A percentile compares a stretch with the other conserved stretches of the same genome.
Conservation (phyloP, 2,888 invertebrate genomes). For the Tromatobia lineatoria region DNA sequence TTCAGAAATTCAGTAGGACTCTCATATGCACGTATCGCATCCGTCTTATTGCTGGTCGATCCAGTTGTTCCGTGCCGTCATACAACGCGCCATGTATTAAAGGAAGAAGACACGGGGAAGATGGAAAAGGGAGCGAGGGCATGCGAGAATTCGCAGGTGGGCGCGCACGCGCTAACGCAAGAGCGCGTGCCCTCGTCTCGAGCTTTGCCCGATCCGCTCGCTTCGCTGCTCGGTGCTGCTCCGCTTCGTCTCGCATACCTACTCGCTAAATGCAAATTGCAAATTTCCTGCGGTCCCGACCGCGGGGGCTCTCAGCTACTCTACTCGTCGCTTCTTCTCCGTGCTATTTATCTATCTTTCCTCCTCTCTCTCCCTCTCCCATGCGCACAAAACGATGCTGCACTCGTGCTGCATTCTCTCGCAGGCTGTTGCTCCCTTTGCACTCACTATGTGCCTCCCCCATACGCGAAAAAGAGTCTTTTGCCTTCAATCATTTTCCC, state of each 20-base stretch:
- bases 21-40: background rate
- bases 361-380: constrained; percentile 41
- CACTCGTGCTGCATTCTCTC: constrained; percentile 53
- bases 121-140: constrained; percentile 6
- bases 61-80: constrained; percentile 45
- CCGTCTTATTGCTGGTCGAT: constrained; percentile 29
- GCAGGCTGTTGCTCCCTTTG: constrained; percentile 33
- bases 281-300: constrained; percentile 71
- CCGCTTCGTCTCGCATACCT: constrained; percentile 67
- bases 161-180: constrained; percentile 68
- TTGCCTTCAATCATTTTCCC: constrained; percentile 41
- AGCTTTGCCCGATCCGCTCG: constrained; percentile 46
- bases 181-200: constrained; percentile 63
- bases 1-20: background rate
- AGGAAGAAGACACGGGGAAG: constrained; percentile 25
- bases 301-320: constrained; percentile 47
- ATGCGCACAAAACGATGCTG: constrained; percentile 54
- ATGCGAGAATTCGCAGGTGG: constrained; percentile 44
- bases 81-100: constrained; percentile 44
- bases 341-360: constrained; percentile 46
- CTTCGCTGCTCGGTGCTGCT: constrained; percentile 47
- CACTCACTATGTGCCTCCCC: constrained; percentile 6
- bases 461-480: constrained; percentile 37
- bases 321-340: constrained; percentile 35
- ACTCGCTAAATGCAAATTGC: constrained; percentile 72